Evolutionary conservation across 2,797 vertebrate species (phyloP).

Genomic region (Typhlichthys eigenmanni): DNA sequence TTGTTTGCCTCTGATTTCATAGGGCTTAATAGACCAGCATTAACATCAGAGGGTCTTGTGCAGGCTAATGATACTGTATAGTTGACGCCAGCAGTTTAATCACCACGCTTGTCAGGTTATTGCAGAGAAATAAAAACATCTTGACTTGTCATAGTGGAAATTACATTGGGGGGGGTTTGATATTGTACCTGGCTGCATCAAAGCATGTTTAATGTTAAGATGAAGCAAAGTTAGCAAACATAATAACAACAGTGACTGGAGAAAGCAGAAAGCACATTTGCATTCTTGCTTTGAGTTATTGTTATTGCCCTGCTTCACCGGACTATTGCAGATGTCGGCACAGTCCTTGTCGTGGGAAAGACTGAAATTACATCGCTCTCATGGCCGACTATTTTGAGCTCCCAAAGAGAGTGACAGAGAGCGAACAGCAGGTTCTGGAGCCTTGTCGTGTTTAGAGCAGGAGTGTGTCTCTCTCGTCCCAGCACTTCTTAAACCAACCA

Average conservation of each 20-base stretch:
- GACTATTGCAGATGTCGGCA: conserved; percentile 60
- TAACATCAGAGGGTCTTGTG: conserved; percentile 67
- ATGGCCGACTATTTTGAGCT: conserved; percentile 84
- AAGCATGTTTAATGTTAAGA: conserved; percentile 11
- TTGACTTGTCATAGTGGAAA: conserved; percentile 12
- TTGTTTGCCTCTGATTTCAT: conserved; percentile 44
- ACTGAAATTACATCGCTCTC: conserved; percentile 85
- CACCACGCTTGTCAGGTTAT: conserved; percentile 47
- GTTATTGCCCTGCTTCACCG: conserved; percentile 57
- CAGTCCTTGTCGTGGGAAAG: conserved; percentile 79
- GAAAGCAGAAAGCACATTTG: conserved; percentile 24
- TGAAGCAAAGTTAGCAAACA: not conserved
- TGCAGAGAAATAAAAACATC: conserved; percentile 5
- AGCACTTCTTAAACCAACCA: conserved; percentile 59
- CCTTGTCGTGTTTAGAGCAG: conserved; percentile 67
- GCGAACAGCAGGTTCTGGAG: conserved; percentile 77
- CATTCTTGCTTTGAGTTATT: conserved; percentile 52
- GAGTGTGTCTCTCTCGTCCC: conserved; percentile 65
- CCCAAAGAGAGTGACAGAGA: conserved; percentile 79
- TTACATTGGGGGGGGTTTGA: conserved; percentile 9
- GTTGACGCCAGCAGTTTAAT: conserved; percentile 60
- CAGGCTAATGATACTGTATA: conserved; percentile 65
- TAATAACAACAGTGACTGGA: conserved; percentile 18
- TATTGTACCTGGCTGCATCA: conserved; percentile 9
- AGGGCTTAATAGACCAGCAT: conserved; percentile 68